phyloP scores from a whole-genome alignment of 2,888 invertebrate genomes.

The Erynnis tages region DNA sequence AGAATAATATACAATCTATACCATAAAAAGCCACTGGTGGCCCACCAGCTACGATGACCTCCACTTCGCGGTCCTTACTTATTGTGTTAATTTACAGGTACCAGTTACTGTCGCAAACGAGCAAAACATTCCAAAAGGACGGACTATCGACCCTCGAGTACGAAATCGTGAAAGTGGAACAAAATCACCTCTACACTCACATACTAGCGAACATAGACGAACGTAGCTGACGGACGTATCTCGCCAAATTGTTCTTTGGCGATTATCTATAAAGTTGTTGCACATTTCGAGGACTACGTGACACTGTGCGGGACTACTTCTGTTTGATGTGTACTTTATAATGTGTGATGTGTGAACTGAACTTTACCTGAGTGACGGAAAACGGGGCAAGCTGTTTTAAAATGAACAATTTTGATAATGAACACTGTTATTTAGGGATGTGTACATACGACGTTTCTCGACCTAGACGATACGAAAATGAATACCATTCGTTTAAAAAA shows the following conservation, averaged over 20 bases:
- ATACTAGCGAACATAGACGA: conserved; percentile 88
- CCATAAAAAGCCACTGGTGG: no score
- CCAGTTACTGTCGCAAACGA: conserved; percentile 91
- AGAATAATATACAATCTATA: background rate
- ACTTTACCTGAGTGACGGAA: no score
- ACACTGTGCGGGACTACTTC: conserved; percentile 8
- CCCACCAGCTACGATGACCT: no score
- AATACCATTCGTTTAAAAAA: no score
- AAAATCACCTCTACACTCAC: conserved; percentile 91
- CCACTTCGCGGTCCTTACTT: no score
- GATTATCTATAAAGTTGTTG: conserved; percentile 58
- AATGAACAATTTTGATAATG: no score
- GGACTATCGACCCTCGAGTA: conserved; percentile 94
- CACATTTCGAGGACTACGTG: background rate
- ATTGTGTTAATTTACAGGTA: conserved; percentile 85
- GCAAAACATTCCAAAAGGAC: conserved; percentile 90
- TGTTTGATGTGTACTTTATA: no score
- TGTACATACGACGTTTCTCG: no score
- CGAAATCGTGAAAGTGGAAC: conserved; percentile 84
- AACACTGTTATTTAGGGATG: no score
- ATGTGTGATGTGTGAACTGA: no score
- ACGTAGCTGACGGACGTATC: conserved; percentile 86
- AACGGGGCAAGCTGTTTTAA: no score
- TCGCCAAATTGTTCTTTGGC: conserved; percentile 80
- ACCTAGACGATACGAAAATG: no score